Base-by-base conservation (phyloP, 2,888 invertebrate genomes). In the Nomada hirtipes region DNA sequence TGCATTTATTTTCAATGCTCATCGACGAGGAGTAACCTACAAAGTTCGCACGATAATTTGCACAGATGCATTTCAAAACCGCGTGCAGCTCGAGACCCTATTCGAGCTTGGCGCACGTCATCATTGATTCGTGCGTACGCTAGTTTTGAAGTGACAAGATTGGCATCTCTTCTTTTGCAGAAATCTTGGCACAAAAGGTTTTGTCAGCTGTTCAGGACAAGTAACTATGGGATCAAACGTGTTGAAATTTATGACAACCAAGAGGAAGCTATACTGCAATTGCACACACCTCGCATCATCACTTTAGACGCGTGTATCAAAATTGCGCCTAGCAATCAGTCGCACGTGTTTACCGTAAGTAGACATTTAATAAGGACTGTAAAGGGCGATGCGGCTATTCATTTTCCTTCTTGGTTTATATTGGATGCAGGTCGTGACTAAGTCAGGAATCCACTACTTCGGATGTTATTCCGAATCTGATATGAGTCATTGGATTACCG, bases 301-400 rank as follows among this genome's bases (percentile, higher is more conserved):
- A 97, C 98, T 0, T 95, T 98, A 72, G 97, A 98, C 94, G 97
- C 98, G 92, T 98, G 98, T 93, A 96, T 98, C 59, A 98, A 98
- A 95, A 97, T 98, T 91, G 91, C 94, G 20, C 94, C 94, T 63
- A 94, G 94, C 86, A 93, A 93, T 88, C 94, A 95, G 86, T 91
- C 93, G 0, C 93, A 94, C 91, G 94, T 95, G 4, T 95, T 95
- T 88, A 94, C 93, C 67, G 95, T 95, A 92, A 92, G 94, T 93
- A 76, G 11, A 7, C 2, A 11, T 13, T 26, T 26, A 10, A 44
- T 13, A 4, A n/a, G n/a, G 0, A 0, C 26, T 61, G 55, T n/a
- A 0, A 23, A 26, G 26, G 15, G n/a, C 29, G 0, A 1, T 3
- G 0, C 0, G n/a, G 2, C 1, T 47, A 2, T 26, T 52, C 15